Conservation (phyloP, 2,888 invertebrate species). For the Calameuta idolon region DNA sequence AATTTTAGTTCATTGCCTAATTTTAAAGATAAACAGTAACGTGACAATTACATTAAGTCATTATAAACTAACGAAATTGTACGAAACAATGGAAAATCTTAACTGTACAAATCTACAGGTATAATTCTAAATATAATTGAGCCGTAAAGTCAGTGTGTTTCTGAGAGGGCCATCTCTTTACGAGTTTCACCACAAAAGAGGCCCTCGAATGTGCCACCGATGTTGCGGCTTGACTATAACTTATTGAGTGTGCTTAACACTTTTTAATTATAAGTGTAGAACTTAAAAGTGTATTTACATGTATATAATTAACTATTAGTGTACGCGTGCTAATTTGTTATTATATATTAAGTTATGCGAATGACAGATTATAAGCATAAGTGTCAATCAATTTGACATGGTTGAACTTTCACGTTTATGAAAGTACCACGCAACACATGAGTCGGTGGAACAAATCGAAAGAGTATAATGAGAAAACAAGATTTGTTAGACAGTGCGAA, state of each 20-base stretch:
- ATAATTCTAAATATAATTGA: background rate
- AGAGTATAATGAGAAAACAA: background rate
- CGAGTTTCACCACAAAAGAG: background rate
- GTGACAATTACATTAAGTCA: background rate
- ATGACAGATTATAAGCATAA: background rate
- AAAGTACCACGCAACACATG: background rate
- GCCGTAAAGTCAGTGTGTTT: background rate
- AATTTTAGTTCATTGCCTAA: background rate
- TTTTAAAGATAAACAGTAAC: background rate
- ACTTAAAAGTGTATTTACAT: background rate
- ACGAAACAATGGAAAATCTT: background rate
- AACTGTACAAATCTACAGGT: background rate
- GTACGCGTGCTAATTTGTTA: background rate
- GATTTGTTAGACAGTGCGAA: background rate
- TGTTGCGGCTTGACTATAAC: background rate
- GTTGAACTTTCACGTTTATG: background rate
- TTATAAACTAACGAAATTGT: background rate
- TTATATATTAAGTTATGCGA: background rate
- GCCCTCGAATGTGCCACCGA: background rate
- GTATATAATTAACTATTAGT: slow-evolving; percentile 1
- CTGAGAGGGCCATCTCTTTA: background rate
- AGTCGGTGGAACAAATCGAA: background rate
- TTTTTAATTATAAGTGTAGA: background rate
- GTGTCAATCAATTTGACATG: background rate
- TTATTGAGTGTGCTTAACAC: background rate